phyloP scores from a whole-genome alignment of 2,797 vertebrate species.

The Coccyzus lansbergi region DNA sequence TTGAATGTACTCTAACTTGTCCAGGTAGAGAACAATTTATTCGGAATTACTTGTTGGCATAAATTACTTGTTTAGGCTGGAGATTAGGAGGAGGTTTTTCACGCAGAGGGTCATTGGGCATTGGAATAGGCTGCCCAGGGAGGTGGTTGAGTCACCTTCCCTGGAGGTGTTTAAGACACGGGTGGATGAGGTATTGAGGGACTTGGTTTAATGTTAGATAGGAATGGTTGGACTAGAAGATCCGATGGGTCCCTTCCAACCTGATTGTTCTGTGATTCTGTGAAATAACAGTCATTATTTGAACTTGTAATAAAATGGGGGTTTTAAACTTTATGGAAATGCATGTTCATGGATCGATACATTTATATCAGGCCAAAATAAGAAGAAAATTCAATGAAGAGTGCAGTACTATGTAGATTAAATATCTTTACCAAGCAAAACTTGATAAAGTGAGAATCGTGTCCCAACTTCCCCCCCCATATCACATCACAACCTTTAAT shows the following conservation, averaged over 20 bases:
- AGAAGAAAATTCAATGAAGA: neutral
- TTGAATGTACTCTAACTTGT: neutral
- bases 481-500: neutral
- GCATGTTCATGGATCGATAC: neutral
- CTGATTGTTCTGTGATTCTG: too few relatives aligned
- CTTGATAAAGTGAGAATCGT: neutral
- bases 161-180: too few relatives aligned
- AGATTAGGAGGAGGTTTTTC: too few relatives aligned
- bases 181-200: too few relatives aligned
- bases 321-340: neutral
- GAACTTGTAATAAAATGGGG: neutral
- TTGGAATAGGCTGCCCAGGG: too few relatives aligned
- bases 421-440: neutral
- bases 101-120: too few relatives aligned
- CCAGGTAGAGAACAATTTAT: neutral
- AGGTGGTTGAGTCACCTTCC: too few relatives aligned
- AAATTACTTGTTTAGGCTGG: too few relatives aligned
- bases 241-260: too few relatives aligned
- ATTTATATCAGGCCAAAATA: neutral
- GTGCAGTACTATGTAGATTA: neutral
- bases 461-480: rapidly evolving
- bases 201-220: too few relatives aligned
- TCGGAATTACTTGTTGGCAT: neutral
- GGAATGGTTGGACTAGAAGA: too few relatives aligned
- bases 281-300: neutral